Evolutionary conservation across 2,888 invertebrate genomes (phyloP).

Genomic region (Epirrhoe alternata): DNA sequence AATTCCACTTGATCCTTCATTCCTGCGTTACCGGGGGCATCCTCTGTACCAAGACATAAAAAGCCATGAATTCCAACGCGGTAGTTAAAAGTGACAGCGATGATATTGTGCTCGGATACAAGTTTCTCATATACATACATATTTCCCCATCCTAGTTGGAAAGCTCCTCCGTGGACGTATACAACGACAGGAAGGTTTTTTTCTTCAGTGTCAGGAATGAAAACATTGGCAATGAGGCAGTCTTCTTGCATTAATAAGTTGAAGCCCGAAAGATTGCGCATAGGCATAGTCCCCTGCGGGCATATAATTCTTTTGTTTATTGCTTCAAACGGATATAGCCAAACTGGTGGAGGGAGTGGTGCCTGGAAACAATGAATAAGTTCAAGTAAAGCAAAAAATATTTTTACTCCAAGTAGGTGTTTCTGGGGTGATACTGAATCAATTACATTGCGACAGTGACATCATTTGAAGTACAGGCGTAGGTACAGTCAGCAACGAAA

Average conservation of each 20-base stretch:
- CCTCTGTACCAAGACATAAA: slow-evolving; percentile 64
- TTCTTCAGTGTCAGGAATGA: slow-evolving; percentile 56
- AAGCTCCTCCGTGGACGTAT: slow-evolving; percentile 74
- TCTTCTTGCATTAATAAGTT: slow-evolving; percentile 49
- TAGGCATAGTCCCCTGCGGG: slow-evolving; percentile 45
- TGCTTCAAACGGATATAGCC: slow-evolving; percentile 54
- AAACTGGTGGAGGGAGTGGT: slow-evolving; percentile 56
- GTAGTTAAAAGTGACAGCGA: slow-evolving; percentile 64
- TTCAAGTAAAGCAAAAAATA: background rate
- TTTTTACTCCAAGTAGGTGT: too few species aligned
- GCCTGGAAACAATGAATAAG: slow-evolving; percentile 44
- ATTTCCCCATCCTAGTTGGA: slow-evolving; percentile 61
- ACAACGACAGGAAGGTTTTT: slow-evolving; percentile 67
- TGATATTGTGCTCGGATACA: slow-evolving; percentile 50
- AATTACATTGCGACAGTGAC: too few species aligned
- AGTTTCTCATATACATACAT: slow-evolving; percentile 50
- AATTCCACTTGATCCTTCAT: slow-evolving; percentile 69
- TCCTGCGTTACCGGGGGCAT: slow-evolving; percentile 68
- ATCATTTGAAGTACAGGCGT: too few species aligned
- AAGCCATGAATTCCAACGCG: slow-evolving; percentile 63
- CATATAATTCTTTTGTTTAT: slow-evolving; percentile 48
- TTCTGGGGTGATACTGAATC: too few species aligned
- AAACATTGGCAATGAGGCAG: slow-evolving; percentile 67
- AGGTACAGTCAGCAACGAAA: too few species aligned
- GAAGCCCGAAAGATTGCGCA: background rate